Evolutionary conservation across 2,888 invertebrate genomes (phyloP).

Genomic region (Apotomis capreana): DNA sequence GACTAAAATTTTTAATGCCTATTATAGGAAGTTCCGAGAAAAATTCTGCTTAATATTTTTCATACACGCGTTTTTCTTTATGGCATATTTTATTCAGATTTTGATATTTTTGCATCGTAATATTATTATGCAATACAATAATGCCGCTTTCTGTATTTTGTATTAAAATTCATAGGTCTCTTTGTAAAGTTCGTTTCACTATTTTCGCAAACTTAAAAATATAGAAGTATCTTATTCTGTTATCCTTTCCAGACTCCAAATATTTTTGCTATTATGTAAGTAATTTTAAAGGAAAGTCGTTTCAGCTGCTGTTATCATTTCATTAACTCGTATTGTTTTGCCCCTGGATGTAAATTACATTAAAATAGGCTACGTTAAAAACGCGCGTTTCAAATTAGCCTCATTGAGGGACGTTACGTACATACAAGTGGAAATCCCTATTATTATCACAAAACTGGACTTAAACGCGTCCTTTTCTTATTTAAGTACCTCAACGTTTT

Average conservation of each 20-base stretch:
- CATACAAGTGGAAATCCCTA: background rate
- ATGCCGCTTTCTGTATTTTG: too few species aligned
- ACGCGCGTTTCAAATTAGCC: constrained; percentile 1
- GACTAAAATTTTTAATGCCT: background rate
- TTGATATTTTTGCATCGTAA: too few species aligned
- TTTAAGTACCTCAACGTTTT: too few species aligned
- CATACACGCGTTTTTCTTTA: too few species aligned
- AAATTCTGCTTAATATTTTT: too few species aligned
- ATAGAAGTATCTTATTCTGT: too few species aligned
- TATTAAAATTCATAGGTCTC: background rate
- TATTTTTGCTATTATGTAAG: constrained; percentile 11
- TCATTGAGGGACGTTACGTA: background rate
- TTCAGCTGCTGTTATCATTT: constrained; percentile 67
- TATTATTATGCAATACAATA: too few species aligned
- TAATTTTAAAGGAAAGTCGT: constrained; percentile 54
- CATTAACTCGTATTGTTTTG: constrained; percentile 65
- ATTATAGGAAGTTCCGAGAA: background rate
- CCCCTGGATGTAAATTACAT: constrained; percentile 61
- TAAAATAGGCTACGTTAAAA: constrained; percentile 37
- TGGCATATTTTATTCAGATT: too few species aligned
- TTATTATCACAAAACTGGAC: too few species aligned
- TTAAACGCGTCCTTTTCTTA: too few species aligned
- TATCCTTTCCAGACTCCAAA: background rate
- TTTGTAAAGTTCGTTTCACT: background rate
- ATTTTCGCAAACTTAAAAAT: too few species aligned